Evolutionary conservation across 2,113 vertebrate genomes (phyloP), one percentile per base, ranked within the genome.

Genomic region (Nibea albiflora): DNA sequence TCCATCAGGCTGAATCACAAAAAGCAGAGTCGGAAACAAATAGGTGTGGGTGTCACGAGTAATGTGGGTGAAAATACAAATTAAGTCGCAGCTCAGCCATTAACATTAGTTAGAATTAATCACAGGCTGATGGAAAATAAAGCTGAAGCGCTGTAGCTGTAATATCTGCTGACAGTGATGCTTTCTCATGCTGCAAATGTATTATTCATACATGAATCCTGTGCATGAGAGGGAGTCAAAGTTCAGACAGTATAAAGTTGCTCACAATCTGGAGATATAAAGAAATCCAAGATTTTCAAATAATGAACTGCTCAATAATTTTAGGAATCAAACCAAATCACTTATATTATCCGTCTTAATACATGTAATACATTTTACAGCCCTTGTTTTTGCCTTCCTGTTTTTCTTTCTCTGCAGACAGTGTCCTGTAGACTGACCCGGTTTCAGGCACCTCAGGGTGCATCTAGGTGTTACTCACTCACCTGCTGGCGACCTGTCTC

Each of bases 401-500:
- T 2, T 2, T 54, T 46, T 24, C 0, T 65, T 57, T 58, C 26
- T 44, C n/a, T 44, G 28, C 20, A 57, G n/a, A 12, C 35, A 58
- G 39, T 10, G 11, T 76, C 35, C 16, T 35, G n/a, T 1, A 22
- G n/a, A 11, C 39, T 73, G 81, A 78, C 74, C 87, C 52, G 68
- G 28, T 76, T 85, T 49, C 28, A 63, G 57, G 68, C 63, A 65
- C 82, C 69, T 68, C 54, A 2, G 82, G 82, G 62, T 88, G 84
- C 73, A 78, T 70, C 66, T 44, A 39, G 54, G 58, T 84, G 76
- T 68, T 58, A 71, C 80, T 63, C 57, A 8, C 90, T 92, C 91
- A 95, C 94, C 94, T 94, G 92, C 94, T 91, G 90, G 93, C 94
- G 90, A 94, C 92, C 92, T 94, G 94, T 91, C 94, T 94, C 72